These are phyloP conservation scores for Porphyrio hochstetteri DNA, from an alignment of 2,113 vertebrate species.

Conservation along the genomic window DNA sequence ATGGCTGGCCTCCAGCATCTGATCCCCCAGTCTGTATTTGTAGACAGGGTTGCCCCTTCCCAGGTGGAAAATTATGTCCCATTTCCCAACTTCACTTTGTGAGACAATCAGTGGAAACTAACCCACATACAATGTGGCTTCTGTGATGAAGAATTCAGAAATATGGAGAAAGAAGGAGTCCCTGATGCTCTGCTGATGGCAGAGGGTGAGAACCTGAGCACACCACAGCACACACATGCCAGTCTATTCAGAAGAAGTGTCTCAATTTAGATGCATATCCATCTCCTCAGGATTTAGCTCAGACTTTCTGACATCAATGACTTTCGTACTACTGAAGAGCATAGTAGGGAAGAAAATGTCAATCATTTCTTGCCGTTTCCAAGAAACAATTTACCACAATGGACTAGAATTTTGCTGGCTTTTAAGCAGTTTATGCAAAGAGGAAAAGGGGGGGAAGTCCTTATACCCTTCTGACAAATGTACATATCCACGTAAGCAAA, in stretches of 20 bases:
- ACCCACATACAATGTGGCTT: too few species aligned
- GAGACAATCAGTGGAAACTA: not conserved
- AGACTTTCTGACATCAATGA: not conserved
- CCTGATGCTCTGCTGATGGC: not conserved
- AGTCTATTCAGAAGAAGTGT: not conserved
- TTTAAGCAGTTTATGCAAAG: not conserved
- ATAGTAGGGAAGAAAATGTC: not conserved
- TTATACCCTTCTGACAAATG: not conserved
- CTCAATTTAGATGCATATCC: not conserved
- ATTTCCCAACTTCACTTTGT: not conserved
- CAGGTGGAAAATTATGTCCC: not conserved
- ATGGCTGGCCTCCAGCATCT: too few species aligned
- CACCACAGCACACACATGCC: not conserved
- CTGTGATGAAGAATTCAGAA: not conserved
- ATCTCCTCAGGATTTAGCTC: not conserved
- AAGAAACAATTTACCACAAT: not conserved
- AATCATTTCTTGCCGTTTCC: not conserved
- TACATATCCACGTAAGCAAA: not conserved
- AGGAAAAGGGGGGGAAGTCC: not conserved
- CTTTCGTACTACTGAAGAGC: not conserved
- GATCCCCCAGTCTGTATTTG: too few species aligned
- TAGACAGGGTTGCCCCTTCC: too few species aligned
- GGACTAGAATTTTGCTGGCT: not conserved
- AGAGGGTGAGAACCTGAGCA: not conserved
- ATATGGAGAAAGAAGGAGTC: not conserved